phyloP scores from a whole-genome alignment of 2,888 invertebrate genomes.

The Hermaeophaga mercurialis region DNA sequence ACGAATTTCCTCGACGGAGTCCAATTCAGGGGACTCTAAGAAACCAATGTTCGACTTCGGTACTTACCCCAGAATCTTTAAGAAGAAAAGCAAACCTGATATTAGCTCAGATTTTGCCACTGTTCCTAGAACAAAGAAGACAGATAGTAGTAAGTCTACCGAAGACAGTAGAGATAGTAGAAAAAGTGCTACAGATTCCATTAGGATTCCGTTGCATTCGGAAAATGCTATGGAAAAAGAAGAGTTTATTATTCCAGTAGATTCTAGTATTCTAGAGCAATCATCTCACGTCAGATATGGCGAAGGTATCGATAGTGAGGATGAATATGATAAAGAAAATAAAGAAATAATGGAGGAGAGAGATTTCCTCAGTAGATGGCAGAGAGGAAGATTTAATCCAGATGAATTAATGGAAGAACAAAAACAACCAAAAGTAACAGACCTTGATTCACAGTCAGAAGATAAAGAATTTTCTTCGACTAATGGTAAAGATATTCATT shows the following conservation, averaged over 20 bases:
- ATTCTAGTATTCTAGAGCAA: slow-evolving; percentile 36
- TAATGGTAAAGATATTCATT: slow-evolving; percentile 57
- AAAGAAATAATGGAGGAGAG: slow-evolving; percentile 59
- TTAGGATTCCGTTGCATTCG: slow-evolving; percentile 53
- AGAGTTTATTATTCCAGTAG: slow-evolving; percentile 18
- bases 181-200: slow-evolving; percentile 40
- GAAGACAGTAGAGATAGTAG: slow-evolving; percentile 39
- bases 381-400: slow-evolving; percentile 54
- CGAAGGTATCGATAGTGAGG: slow-evolving; percentile 57
- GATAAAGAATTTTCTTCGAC: slow-evolving; percentile 27
- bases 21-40: slow-evolving; percentile 61
- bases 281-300: slow-evolving; percentile 54
- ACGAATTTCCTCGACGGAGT: slow-evolving; percentile 60
- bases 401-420: slow-evolving; percentile 22
- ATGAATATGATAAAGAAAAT: slow-evolving; percentile 62
- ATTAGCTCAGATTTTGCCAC: slow-evolving; percentile 71
- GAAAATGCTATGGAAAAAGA: slow-evolving; percentile 50
- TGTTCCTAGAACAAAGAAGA: slow-evolving; percentile 59
- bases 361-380: slow-evolving; percentile 54
- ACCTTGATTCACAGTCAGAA: slow-evolving; percentile 46
- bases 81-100: slow-evolving; percentile 39
- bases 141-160: slow-evolving; percentile 25
- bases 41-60: slow-evolving; percentile 73
- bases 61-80: slow-evolving; percentile 78
- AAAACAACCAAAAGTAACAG: slow-evolving; percentile 42